Conservation (phyloP, 2,113 vertebrate genomes). For the Proterorhinus semilunaris region DNA sequence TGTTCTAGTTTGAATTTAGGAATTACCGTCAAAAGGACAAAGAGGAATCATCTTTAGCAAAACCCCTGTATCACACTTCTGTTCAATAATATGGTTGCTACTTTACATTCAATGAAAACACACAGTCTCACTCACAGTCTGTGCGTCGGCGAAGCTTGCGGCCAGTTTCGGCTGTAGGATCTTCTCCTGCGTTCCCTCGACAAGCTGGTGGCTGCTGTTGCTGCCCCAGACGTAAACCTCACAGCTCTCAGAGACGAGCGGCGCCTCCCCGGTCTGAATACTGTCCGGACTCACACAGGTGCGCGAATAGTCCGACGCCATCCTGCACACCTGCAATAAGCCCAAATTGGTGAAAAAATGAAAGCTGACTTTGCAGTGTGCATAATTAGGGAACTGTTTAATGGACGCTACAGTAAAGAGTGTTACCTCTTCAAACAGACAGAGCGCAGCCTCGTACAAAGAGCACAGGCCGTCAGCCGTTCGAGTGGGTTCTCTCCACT, state of each 20-base stretch:
- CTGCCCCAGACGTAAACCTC: constrained; percentile 91
- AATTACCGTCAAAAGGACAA: too few species aligned
- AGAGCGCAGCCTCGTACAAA: constrained; percentile 89
- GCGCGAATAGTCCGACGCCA: constrained; percentile 91
- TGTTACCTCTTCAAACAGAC: constrained; percentile 92
- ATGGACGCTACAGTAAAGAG: too few species aligned
- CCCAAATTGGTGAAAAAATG: background rate
- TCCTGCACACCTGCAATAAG: constrained; percentile 82
- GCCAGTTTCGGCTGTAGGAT: constrained; percentile 82
- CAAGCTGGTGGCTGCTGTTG: constrained; percentile 84
- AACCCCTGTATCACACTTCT: too few species aligned
- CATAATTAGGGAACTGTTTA: too few species aligned
- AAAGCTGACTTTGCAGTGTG: background rate
- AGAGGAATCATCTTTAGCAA: too few species aligned
- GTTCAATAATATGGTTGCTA: too few species aligned
- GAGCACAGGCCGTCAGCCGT: constrained; percentile 91
- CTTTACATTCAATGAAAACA: too few species aligned
- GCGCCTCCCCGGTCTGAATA: constrained; percentile 89
- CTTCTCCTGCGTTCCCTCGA: constrained; percentile 83
- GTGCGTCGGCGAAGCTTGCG: constrained; percentile 78
- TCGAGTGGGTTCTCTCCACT: constrained; percentile 94
- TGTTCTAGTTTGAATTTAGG: too few species aligned
- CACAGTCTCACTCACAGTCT: constrained; percentile 70
- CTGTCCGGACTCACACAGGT: constrained; percentile 96
- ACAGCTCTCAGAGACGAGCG: constrained; percentile 91